Evolutionary conservation across 2,113 vertebrate genomes (phyloP), one percentile per base, ranked within the genome.

Genomic region (Brachionichthys hirsutus): DNA sequence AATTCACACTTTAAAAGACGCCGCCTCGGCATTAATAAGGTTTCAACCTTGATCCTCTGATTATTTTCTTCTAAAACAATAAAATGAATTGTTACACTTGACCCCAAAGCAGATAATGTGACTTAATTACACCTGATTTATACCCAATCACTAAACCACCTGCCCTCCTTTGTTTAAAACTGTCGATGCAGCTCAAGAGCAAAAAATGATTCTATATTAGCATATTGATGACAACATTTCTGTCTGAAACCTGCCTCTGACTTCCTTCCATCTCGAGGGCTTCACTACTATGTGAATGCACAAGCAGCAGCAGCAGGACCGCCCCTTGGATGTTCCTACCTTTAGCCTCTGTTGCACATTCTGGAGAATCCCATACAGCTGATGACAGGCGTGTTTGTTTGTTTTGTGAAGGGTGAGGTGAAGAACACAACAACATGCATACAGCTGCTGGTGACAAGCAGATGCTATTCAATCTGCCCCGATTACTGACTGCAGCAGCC

Each of bases 391-490:
- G 15, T 2, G 48, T 72, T 70, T 73, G 49, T 75, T 30, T n/a
- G n/a, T 49, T 58, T 47, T 47, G 17, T 48, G 52, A 49, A 53
- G 68, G 19, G 48, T 16, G 40, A 73, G 57, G 45, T 8, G 51
- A 52, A 62, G 61, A 55, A 6, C 51, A 34, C 35, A 43, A 43
- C 49, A 56, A 43, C 24, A 24, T 62, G 56, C 35, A 24, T 64
- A 46, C 45, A 48, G 24, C 42, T 30, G 24, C 42, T 30, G 24
- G 51, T 70, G 55, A 42, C 46, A 50, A 49, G 49, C 71, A 67
- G 53, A 66, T 40, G 67, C 50, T 66, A 50, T 30, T 64, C 15
- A 24, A 24, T 20, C 14, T 54, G 58, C 47, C 67, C 67, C 35
- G 17, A 30, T 62, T 56, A 58, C 30, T 14, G 48, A 18, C 53